phyloP scores from a whole-genome alignment of 64 coral and sea anemone genomes.

The Montipora cactus region DNA sequence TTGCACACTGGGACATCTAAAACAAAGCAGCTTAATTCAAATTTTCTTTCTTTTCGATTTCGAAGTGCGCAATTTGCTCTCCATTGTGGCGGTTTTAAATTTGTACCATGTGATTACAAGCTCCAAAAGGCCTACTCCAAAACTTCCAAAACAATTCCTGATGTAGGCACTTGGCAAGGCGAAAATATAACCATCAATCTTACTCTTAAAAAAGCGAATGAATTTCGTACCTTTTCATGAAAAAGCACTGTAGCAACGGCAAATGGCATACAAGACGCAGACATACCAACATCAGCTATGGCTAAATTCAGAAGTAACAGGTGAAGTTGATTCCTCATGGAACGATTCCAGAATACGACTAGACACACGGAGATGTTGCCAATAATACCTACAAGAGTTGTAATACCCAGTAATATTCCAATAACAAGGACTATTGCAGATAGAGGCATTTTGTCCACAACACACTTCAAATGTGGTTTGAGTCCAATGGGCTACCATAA shows the following conservation, averaged over 20 bases:
- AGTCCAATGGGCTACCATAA: not conserved
- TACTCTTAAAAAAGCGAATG: too few relatives aligned
- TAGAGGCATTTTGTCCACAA: not conserved
- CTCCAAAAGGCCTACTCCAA: too few relatives aligned
- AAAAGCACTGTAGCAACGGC: conserved; percentile 89
- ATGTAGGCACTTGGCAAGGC: too few relatives aligned
- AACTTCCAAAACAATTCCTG: too few relatives aligned
- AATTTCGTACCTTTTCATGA: conserved; percentile 68
- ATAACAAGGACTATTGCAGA: conserved; percentile 70
- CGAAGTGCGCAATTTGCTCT: too few relatives aligned
- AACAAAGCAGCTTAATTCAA: too few relatives aligned
- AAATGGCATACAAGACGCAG: conserved; percentile 95
- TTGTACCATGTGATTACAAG: too few relatives aligned
- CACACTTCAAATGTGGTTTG: too few relatives aligned
- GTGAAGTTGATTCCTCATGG: conserved; percentile 81
- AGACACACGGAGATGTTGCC: conserved; percentile 91
- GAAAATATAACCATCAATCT: too few relatives aligned
- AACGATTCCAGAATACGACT: conserved; percentile 89
- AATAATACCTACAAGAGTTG: conserved; percentile 88
- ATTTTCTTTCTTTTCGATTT: too few relatives aligned
- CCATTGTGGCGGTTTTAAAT: too few relatives aligned
- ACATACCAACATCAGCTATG: conserved; percentile 95
- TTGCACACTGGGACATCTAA: too few relatives aligned
- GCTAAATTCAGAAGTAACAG: conserved; percentile 88
- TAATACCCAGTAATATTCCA: conserved; percentile 89